These are phyloP conservation scores for Neomicropteryx cornuta DNA, from an alignment of 1,140 invertebrate species.

Conservation along the genomic window DNA sequence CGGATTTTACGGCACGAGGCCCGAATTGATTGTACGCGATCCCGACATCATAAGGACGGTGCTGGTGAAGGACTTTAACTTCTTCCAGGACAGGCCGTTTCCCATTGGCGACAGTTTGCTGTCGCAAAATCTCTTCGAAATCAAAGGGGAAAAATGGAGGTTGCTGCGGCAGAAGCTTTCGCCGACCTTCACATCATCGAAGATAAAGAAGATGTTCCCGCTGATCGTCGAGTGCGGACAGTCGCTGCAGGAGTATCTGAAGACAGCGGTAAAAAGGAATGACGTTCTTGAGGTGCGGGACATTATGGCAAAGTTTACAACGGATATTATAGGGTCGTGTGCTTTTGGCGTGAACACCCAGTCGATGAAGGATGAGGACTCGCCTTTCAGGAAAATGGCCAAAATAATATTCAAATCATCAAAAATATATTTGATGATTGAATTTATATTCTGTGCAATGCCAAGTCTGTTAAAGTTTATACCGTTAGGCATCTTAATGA, in stretches of 20 bases:
- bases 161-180: conserved; percentile 39
- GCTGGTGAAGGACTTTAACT: conserved; percentile 35
- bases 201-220: conserved; percentile 43
- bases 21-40: conserved; percentile 32
- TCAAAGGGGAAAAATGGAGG: conserved; percentile 37
- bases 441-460: no score
- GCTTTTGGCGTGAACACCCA: conserved; percentile 43
- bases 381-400: conserved; percentile 36
- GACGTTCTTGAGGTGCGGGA: conserved; percentile 23
- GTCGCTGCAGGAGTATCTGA: conserved; percentile 22
- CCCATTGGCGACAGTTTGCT: conserved; percentile 11
- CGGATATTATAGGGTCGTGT: conserved; percentile 41
- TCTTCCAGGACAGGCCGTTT: conserved; percentile 29
- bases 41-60: conserved; percentile 34
- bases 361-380: conserved; percentile 29
- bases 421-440: no score
- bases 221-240: conserved; percentile 25
- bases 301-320: conserved; percentile 32
- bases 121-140: conserved; percentile 18
- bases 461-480: no score
- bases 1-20: conserved; percentile 36
- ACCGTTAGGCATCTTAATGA: no score
- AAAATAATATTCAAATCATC: conserved; percentile 14
- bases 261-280: conserved; percentile 9
- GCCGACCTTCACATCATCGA: conserved; percentile 44